A percentile compares a stretch with the other conserved stretches of the same genome.
phyloP scores from a whole-genome alignment of 1,140 invertebrate genomes.

The Arctopsyche grandis region DNA sequence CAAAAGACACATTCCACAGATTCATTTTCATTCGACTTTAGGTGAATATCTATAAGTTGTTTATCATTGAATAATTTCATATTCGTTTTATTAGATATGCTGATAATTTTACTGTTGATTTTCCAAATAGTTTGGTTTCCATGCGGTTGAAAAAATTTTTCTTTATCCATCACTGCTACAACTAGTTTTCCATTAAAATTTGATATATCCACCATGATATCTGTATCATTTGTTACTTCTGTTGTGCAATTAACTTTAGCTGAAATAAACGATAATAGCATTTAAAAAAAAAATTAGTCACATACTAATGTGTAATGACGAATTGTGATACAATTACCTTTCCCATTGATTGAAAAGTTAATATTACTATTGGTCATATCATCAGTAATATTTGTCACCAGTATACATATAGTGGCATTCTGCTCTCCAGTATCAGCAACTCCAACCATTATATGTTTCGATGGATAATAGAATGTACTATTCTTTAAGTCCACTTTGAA shows the following conservation, averaged over 20 bases:
- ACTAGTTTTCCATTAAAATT: not conserved
- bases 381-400: not conserved
- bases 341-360: no score
- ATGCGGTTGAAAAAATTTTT: not conserved
- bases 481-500: not conserved
- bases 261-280: not conserved
- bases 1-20: constrained; percentile 58
- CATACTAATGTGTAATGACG: no score
- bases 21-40: not conserved
- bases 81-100: not conserved
- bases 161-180: not conserved
- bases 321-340: no score
- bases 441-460: not conserved
- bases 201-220: constrained; percentile 14
- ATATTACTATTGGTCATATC: not conserved
- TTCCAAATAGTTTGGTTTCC: not conserved
- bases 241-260: not conserved
- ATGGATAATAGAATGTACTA: not conserved
- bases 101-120: not conserved
- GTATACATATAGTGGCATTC: not conserved
- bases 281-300: no score
- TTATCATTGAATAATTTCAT: not conserved
- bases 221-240: not conserved
- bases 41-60: not conserved
- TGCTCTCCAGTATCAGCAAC: not conserved